These are phyloP conservation scores for Stigmatopora nigra DNA, from an alignment of 2,113 vertebrate genomes.

Conservation along the genomic window DNA sequence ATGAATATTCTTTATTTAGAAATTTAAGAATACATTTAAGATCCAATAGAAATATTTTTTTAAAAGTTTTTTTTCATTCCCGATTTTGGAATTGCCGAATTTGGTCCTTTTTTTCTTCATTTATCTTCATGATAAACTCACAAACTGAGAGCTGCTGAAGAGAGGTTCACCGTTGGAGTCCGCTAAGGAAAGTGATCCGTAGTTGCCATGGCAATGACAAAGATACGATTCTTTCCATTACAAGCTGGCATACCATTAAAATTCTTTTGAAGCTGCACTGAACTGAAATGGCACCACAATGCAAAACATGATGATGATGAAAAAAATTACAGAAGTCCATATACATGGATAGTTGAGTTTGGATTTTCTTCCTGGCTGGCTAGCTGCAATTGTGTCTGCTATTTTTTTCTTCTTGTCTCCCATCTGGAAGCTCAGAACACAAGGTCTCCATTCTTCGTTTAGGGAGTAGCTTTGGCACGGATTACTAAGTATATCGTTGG, in stretches of 20 bases:
- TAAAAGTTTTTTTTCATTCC: not conserved
- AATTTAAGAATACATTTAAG: not conserved
- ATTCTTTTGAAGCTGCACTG: not conserved
- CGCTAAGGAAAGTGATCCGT: not conserved
- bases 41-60: not conserved
- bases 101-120: not conserved
- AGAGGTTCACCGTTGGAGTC: not conserved
- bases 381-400: slow-evolving; percentile 28
- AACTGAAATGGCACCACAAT: not conserved
- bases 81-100: not conserved
- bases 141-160: not conserved
- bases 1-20: not conserved
- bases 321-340: slow-evolving; percentile 2
- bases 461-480: slow-evolving; percentile 51
- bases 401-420: slow-evolving; percentile 26
- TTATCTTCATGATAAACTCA: not conserved
- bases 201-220: slow-evolving; percentile 2
- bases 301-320: not conserved
- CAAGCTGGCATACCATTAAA: not conserved
- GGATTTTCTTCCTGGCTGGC: slow-evolving; percentile 20
- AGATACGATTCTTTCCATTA: not conserved
- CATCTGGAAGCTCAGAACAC: slow-evolving; percentile 61
- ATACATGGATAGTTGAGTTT: not conserved
- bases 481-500: slow-evolving; percentile 59
- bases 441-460: slow-evolving; percentile 62